Percentiles rank a stretch among this genome's conserved stretches.
Evolutionary conservation across 2,888 invertebrate genomes (phyloP).

Genomic region (Disparrhopalites patrizii): DNA sequence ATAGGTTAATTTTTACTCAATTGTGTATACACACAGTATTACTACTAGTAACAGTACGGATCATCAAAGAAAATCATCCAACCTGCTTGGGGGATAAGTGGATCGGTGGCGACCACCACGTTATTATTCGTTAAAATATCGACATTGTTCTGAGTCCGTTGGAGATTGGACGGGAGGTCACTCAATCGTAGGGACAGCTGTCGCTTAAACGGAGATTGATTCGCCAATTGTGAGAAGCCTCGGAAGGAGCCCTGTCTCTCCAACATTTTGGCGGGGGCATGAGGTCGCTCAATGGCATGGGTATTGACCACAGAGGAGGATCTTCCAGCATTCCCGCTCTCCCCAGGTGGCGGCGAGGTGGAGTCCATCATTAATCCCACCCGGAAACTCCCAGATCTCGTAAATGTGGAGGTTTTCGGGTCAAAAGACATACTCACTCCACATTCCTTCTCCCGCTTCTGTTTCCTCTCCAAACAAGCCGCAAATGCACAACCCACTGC

Average conservation of each 20-base stretch:
- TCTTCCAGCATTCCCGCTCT: conserved; percentile 15
- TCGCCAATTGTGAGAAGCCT: conserved; percentile 76
- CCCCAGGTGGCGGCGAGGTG: conserved; percentile 39
- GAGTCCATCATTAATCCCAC: conserved; percentile 62
- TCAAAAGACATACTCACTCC: conserved; percentile 91
- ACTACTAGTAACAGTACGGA: too few species aligned
- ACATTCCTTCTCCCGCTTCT: conserved; percentile 94
- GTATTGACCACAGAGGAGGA: neutral
- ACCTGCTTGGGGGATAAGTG: conserved; percentile 22
- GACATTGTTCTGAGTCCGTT: conserved; percentile 58
- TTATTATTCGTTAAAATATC: conserved; percentile 46
- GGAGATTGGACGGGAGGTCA: conserved; percentile 91
- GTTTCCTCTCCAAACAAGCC: conserved; percentile 95
- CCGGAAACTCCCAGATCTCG: conserved; percentile 86
- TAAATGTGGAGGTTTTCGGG: conserved; percentile 83
- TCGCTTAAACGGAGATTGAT: conserved; percentile 88
- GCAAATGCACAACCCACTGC: conserved; percentile 99
- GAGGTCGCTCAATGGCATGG: conserved; percentile 76
- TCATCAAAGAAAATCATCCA: conserved; percentile 6
- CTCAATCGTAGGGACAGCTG: conserved; percentile 85
- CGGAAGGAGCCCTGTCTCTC: conserved; percentile 94
- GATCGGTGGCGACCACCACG: conserved; percentile 36
- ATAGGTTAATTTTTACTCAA: too few species aligned
- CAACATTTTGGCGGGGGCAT: conserved; percentile 89
- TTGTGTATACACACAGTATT: too few species aligned